A percentile compares a stretch with the other conserved stretches of the same genome.
phyloP scores from a whole-genome alignment of 2,888 invertebrate genomes.

The Drosophila lacicola region DNA sequence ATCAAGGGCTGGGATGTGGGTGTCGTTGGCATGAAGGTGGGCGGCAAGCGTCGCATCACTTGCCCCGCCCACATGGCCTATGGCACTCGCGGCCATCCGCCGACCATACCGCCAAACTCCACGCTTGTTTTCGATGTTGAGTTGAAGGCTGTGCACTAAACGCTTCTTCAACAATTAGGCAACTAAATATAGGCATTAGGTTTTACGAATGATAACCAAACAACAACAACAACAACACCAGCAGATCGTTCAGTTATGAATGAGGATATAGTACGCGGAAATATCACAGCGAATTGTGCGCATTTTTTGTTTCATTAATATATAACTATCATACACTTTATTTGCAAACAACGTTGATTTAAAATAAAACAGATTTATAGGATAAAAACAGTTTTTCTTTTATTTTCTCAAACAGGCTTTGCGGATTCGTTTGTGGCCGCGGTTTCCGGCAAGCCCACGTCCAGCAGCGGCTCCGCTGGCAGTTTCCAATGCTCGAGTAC shows the following conservation, averaged over 20 bases:
- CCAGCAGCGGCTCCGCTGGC: slow-evolving; percentile 77
- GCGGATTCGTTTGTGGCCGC: background rate
- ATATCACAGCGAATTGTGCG: slow-evolving; percentile 8
- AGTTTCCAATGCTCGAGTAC: slow-evolving; percentile 82
- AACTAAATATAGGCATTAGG: slow-evolving; percentile 40
- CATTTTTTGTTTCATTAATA: slow-evolving; percentile 16
- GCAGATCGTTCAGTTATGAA: slow-evolving; percentile 1
- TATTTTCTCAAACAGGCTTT: slow-evolving; percentile 17
- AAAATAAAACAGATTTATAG: slow-evolving; percentile 50
- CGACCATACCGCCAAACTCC: slow-evolving; percentile 94
- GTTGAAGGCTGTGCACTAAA: slow-evolving; percentile 89
- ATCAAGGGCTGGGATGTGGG: slow-evolving; percentile 97
- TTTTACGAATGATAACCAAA: slow-evolving; percentile 13
- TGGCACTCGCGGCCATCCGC: slow-evolving; percentile 91
- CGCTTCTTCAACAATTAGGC: slow-evolving; percentile 18
- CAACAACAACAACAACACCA: background rate
- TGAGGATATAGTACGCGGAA: background rate
- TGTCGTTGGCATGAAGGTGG: slow-evolving; percentile 96
- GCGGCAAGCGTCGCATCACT: slow-evolving; percentile 93
- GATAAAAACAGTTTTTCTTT: slow-evolving; percentile 1
- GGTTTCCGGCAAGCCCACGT: slow-evolving; percentile 21
- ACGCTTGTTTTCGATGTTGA: slow-evolving; percentile 96
- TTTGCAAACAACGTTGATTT: slow-evolving; percentile 40
- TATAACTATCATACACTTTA: slow-evolving; percentile 21
- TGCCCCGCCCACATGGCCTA: slow-evolving; percentile 95